Evolutionary conservation across 1,140 invertebrate genomes (phyloP).

Genomic region (Drosophila kanapiae): DNA sequence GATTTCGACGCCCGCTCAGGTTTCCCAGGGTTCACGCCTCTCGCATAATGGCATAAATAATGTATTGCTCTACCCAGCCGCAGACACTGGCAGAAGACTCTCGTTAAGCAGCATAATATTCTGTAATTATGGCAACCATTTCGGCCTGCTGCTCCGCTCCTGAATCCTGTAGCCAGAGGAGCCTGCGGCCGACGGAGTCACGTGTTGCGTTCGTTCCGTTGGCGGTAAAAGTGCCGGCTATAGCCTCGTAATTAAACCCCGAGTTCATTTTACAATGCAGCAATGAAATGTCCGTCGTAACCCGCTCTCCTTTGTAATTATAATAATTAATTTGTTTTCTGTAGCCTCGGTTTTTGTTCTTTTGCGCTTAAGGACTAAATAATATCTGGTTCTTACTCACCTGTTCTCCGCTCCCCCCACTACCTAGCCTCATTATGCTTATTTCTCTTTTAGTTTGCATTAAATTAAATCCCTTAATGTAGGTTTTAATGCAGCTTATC

Average conservation of each 20-base stretch:
- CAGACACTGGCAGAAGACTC: conserved; percentile 27
- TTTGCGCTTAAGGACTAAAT: conserved; percentile 20
- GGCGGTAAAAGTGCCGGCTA: conserved; percentile 51
- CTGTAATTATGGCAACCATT: conserved; percentile 57
- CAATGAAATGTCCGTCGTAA: conserved; percentile 21
- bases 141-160: conserved; percentile 7
- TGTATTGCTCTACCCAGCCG: conserved; percentile 22
- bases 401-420: conserved; percentile 4
- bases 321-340: conserved; percentile 56
- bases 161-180: background rate
- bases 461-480: conserved; percentile 23
- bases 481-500: conserved; percentile 35
- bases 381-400: conserved; percentile 13
- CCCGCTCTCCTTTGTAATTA: conserved; percentile 40
- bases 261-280: conserved; percentile 61
- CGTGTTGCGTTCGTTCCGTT: conserved; percentile 52
- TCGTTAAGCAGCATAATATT: conserved; percentile 57
- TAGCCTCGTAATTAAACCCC: conserved; percentile 64
- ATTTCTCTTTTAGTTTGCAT: conserved; percentile 16
- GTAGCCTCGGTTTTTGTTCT: conserved; percentile 18
- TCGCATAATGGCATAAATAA: conserved; percentile 51
- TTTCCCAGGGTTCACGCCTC: conserved; percentile 15
- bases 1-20: conserved; percentile 23
- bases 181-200: conserved; percentile 32
- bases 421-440: background rate